Base-by-base conservation (phyloP, 2,797 vertebrate species). In the Channallabes apus region DNA sequence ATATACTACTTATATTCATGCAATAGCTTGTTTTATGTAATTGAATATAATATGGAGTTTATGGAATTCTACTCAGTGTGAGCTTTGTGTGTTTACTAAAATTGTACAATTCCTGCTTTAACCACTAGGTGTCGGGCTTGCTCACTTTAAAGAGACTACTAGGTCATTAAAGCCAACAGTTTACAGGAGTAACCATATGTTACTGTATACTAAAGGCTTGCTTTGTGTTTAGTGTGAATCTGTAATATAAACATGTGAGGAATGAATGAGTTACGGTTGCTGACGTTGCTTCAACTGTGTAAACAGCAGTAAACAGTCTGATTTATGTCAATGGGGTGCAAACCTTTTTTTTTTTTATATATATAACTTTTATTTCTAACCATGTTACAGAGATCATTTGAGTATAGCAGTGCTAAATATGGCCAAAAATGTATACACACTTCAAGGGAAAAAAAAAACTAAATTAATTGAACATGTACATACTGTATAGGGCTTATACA, bases 91-190 rank as follows among this genome's bases (percentile, higher is more conserved):
- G 27, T 77, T 77, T 59, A 59, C 29, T 84, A 29, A 82, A 83
- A 67, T 17, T 5, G 35, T 67, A 58, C 59, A 9, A 46, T 88
- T 87, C 83, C 78, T 27, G 2, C 1, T 88, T 54, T 84, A 24
- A 77, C 77, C 88, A 86, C 85, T 86, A 87, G 86, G 82, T 84
- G 89, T 79, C 89, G 67, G 78, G 38, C 56, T 89, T 32, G 72
- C 20, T 58, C 38, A 82, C n/a, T 29, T 73, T 82, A 51, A 64
- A 85, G 54, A 22, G n/a, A 76, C 15, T 62, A 46, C 32, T 27
- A 18, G 12, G 51, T 65, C 59, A 73, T 73, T 35, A 81, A 35
- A 54, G 61, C 17, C 46, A 41, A 9, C 32, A 22, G 62, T 80
- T 85, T 56, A n/a, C 9, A 54, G 41, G 71, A 6, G 22, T 68